These are phyloP conservation scores for Trichopoda pennipes DNA, from an alignment of 2,888 invertebrate species.

Conservation along the genomic window DNA sequence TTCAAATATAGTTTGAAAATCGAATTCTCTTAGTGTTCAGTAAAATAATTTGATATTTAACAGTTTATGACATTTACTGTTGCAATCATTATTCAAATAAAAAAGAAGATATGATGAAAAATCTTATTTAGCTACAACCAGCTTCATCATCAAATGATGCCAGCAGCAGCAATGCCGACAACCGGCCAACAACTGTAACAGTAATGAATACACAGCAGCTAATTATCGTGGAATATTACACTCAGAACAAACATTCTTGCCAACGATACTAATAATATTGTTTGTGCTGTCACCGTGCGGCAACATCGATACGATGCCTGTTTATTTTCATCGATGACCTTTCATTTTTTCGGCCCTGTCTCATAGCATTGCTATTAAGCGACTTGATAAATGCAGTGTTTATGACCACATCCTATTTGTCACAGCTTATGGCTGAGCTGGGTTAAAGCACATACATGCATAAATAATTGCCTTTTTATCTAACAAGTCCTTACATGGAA, in stretches of 20 bases:
- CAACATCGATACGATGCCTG: conserved; percentile 81
- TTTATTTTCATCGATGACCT: no score
- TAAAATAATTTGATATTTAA: no score
- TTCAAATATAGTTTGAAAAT: no score
- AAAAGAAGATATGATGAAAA: conserved; percentile 2
- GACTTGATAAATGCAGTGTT: conserved; percentile 80
- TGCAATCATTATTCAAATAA: conserved; percentile 32
- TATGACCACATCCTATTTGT: conserved; percentile 73
- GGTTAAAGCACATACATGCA: conserved; percentile 71
- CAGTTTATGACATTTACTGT: not conserved
- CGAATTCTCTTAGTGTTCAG: no score
- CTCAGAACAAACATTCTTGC: conserved; percentile 71
- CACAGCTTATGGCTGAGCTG: conserved; percentile 75
- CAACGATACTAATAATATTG: conserved; percentile 67
- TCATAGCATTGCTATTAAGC: conserved; percentile 82
- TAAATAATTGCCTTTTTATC: not conserved
- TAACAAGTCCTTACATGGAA: not conserved
- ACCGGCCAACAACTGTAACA: conserved; percentile 2
- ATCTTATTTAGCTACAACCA: conserved; percentile 6
- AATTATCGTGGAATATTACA: conserved; percentile 70
- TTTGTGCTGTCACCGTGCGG: conserved; percentile 72
- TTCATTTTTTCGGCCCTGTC: conserved; percentile 82
- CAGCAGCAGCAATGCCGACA: conserved; percentile 6
- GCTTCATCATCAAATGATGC: not conserved
- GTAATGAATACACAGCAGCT: conserved; percentile 42